Evolutionary conservation across 2,797 vertebrate genomes (phyloP).

Genomic region (Macropus fuliginosus): DNA sequence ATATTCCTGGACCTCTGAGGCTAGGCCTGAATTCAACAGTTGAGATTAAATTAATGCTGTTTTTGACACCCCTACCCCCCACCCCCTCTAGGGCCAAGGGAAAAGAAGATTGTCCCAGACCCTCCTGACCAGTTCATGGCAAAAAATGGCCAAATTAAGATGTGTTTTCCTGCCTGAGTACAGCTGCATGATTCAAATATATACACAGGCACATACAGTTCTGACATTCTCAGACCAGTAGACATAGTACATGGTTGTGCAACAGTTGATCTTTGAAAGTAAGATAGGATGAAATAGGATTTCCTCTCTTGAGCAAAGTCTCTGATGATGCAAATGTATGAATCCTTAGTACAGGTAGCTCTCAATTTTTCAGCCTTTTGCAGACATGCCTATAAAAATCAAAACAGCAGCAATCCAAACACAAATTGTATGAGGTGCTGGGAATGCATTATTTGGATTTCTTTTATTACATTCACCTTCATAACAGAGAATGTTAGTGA

Average conservation of each 20-base stretch:
- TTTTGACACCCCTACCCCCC: not conserved
- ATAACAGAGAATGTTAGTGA: not conserved
- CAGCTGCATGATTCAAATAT: not conserved
- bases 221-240: not conserved
- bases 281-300: not conserved
- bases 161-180: not conserved
- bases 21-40: constrained; percentile 19
- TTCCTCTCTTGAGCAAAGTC: not conserved
- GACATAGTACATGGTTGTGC: not conserved
- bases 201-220: not conserved
- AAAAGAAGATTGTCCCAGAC: constrained; percentile 56
- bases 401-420: not conserved
- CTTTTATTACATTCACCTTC: not conserved
- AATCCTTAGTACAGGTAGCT: not conserved
- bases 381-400: not conserved
- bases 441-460: not conserved
- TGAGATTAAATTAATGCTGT: not conserved
- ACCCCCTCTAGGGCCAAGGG: constrained; percentile 21
- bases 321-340: not conserved
- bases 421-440: not conserved
- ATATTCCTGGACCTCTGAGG: constrained; percentile 33
- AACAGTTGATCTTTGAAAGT: not conserved
- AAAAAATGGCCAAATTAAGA: not conserved
- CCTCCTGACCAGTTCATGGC: not conserved
- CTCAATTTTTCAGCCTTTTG: not conserved